Base-by-base conservation (phyloP, 2,888 invertebrate genomes). In the Idaea dimidiata region DNA sequence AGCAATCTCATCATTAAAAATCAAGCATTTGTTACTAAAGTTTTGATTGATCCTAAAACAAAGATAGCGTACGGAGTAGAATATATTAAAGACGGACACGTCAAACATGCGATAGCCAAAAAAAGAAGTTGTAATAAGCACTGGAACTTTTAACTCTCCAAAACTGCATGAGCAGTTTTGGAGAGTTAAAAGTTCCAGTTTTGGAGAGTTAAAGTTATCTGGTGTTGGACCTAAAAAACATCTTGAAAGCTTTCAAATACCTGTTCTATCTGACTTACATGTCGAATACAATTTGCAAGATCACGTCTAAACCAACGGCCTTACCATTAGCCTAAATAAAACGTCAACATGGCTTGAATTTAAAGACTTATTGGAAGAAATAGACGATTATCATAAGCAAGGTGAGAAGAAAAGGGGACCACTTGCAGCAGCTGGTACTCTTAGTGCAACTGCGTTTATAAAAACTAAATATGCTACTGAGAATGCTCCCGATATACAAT, bases 401-500 rank as follows among this genome's bases (percentile, higher is more conserved):
- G 73, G 77, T 72, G 79, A 85, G 62, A 70, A 79, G 0, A 87
- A 87, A 66, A 59, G 77, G 7, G 94, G 94, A 0, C 94, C 94
- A 0, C 70, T 95, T 16, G 80, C 94, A 0, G 84, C 88, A 0
- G 93, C 93, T 10, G 94, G 94, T 0, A 83, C 94, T 0, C 75
- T 94, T 0, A 93, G 91, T 69, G 88, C 93, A 0, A 89, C 94
- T 16, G 93, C 93, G 0, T 95, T 95, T 73, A 82, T 93, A 0
- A 93, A 93, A 78, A 94, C 83, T 0, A 56, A 56, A 18, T 56
- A 17, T 17, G 56, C 56, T 17, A 56, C 17, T 6, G 56, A 56
- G 17, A 76, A 83, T 1, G 85, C 93, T 3, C 95, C 95, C 0
- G 95, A 96, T 74, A 90, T 96, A 7, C 95, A 96, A 77, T 94